These are phyloP conservation scores for Epinephelus cyanopodus DNA, from an alignment of 2,113 vertebrate species.

Conservation along the genomic window DNA sequence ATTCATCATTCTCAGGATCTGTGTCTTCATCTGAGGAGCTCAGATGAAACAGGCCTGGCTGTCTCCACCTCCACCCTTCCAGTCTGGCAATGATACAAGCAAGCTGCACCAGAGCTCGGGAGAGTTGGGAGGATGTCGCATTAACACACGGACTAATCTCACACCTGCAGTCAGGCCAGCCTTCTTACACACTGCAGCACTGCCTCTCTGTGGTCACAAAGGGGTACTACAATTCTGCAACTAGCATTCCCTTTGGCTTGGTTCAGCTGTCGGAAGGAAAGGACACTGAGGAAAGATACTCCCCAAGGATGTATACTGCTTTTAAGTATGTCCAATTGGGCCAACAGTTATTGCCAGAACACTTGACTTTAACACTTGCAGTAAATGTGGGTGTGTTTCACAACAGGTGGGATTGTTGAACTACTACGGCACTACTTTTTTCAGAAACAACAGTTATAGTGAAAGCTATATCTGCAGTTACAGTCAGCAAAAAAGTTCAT, in stretches of 20 bases:
- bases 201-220: constrained; percentile 39
- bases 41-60: neutral
- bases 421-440: too few species aligned
- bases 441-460: neutral
- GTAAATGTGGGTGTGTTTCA: neutral
- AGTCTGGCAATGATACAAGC: constrained; percentile 20
- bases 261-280: neutral
- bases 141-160: constrained; percentile 61
- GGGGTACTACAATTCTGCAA: constrained; percentile 11
- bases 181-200: constrained; percentile 7
- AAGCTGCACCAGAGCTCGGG: constrained; percentile 57
- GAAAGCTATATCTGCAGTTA: neutral
- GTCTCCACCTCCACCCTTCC: neutral
- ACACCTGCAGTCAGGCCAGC: constrained; percentile 59
- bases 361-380: neutral
- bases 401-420: neutral
- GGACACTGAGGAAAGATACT: neutral
- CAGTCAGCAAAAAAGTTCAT: neutral
- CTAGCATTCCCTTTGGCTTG: neutral
- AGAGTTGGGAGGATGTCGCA: constrained; percentile 65
- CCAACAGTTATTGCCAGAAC: neutral
- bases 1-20: neutral
- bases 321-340: neutral
- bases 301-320: neutral
- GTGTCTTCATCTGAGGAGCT: neutral